Evolutionary conservation across 30 jellyfish, hydroid and myxozoan species (phyloP).

Genomic region (Turritopsis rubra): DNA sequence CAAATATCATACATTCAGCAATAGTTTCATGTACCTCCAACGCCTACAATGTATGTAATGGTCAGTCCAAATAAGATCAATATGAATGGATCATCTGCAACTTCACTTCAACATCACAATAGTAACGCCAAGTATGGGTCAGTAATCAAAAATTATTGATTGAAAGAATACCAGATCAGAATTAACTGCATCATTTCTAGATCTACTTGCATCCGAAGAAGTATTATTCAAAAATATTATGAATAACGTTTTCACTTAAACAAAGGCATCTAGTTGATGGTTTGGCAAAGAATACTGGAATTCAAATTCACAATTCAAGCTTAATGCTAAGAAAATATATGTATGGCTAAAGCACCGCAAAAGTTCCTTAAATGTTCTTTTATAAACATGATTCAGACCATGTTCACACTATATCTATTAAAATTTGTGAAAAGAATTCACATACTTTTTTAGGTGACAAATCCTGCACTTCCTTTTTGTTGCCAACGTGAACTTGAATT

Average conservation of each 20-base stretch:
- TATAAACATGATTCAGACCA: not conserved
- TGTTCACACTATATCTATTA: not conserved
- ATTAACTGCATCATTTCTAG: too few relatives aligned
- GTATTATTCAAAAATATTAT: too few relatives aligned
- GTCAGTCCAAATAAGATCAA: not conserved
- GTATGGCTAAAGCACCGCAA: too few relatives aligned
- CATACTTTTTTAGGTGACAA: conserved; percentile 24
- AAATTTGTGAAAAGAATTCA: not conserved
- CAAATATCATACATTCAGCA: conserved; percentile 44
- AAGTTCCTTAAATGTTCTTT: too few relatives aligned
- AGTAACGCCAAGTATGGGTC: not conserved
- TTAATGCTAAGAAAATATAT: too few relatives aligned
- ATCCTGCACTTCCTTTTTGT: conserved; percentile 19
- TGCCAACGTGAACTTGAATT: conserved; percentile 8
- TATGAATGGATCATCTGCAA: not conserved
- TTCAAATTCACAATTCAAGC: too few relatives aligned
- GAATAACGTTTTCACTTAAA: too few relatives aligned
- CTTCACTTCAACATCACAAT: not conserved
- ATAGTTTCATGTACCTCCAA: conserved; percentile 32
- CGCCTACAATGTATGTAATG: not conserved
- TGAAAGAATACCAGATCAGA: too few relatives aligned
- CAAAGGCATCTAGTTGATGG: too few relatives aligned
- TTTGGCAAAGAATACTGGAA: too few relatives aligned
- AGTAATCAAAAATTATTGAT: too few relatives aligned
- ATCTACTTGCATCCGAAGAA: too few relatives aligned